phyloP scores from a whole-genome alignment of 2,888 invertebrate genomes.

The Pristionchus entomophagus region DNA sequence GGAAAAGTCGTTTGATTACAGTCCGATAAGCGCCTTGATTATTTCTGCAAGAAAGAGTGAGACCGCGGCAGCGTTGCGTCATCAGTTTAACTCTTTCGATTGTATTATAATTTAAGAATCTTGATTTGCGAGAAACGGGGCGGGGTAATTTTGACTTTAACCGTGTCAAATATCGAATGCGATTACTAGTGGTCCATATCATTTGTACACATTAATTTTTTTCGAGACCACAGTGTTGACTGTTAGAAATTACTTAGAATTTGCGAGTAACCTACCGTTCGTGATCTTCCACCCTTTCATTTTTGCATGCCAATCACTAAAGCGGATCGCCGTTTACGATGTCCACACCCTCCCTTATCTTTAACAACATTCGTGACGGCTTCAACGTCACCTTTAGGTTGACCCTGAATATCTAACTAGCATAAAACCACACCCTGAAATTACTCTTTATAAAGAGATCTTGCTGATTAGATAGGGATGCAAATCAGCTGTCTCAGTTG shows the following conservation, averaged over 20 bases:
- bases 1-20: background rate
- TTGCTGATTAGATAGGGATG: background rate
- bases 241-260: background rate
- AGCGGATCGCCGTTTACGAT: background rate
- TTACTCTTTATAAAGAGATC: background rate
- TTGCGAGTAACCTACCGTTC: background rate
- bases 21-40: background rate
- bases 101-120: background rate
- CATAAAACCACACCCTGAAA: background rate
- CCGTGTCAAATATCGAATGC: no score
- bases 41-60: background rate
- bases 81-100: background rate
- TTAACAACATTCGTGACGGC: background rate
- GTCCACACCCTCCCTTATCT: slow-evolving; percentile 9
- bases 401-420: background rate
- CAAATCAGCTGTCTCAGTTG: no score
- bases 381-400: background rate
- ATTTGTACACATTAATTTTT: background rate
- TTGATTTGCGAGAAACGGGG: background rate
- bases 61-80: background rate
- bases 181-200: no score
- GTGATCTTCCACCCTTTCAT: background rate
- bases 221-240: background rate
- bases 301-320: slow-evolving; percentile 9
- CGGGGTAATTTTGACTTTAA: no score